Evolutionary conservation across 2,888 invertebrate species (phyloP), one percentile per base, ranked within the genome.

Genomic region (Ditula angustiorana): DNA sequence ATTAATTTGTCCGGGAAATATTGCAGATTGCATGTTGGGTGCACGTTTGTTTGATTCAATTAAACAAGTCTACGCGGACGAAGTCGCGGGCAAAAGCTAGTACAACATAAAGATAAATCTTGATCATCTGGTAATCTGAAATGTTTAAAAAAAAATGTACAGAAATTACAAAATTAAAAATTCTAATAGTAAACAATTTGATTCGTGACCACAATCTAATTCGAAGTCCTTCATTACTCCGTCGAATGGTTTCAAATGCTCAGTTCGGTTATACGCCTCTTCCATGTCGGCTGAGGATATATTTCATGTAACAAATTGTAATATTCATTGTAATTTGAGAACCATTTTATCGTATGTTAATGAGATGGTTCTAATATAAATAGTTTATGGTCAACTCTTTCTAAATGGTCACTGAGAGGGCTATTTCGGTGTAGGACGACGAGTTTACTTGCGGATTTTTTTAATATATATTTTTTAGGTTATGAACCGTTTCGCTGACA

Each of bases 321-420:
- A 80, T 79, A 79, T 77, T 78, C 80, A 79, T 81, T 83, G 87
- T 86, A 86, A 87, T 82, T 81, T 82, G 86, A 87, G 84, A 81
- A 77, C 65, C 70, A 55, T 63, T 67, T 59, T 61, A 66, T 50
- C 50, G 61, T 67, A 67, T 63, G 67, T 56, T 67, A 67, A 67
- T 63, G 61, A 67, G 67, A 58, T 66, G 62, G 58, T 58, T 66
- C 61, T 66, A 66, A 66, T 66, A 66, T 62, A 66, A 66, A 66
- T 66, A 66, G 66, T 66, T 66, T 66, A 66, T 66, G 62, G 65
- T 47, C 65, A 60, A 55, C 26, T 60, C 37, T 60, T 49, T 60
- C 65, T 65, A 60, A 60, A 60, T 55, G 65, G 60, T 65, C 65
- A 65, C 53, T 41, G 35, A 21, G 21, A 41, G 55, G 55, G 16